Evolutionary conservation across 2,113 vertebrate genomes (phyloP).

Genomic region (Dolichotis patagonum): DNA sequence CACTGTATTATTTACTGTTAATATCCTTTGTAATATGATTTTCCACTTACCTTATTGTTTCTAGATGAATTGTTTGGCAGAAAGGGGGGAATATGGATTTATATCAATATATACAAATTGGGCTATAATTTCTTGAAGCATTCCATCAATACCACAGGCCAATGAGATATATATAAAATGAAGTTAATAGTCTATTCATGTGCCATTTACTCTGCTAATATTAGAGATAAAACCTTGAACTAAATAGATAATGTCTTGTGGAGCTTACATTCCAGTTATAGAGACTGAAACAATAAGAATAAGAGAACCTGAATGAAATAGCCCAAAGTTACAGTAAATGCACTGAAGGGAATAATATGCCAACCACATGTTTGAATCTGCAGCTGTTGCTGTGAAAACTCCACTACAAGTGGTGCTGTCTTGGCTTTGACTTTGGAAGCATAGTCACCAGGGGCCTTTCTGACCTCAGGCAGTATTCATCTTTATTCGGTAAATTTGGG

Average conservation of each 20-base stretch:
- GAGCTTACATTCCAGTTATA: neutral
- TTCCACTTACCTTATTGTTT: neutral
- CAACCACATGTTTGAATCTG: neutral
- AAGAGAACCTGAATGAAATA: neutral
- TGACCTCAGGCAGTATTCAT: conserved; percentile 32
- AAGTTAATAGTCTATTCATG: neutral
- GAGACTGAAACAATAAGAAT: neutral
- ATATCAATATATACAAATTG: neutral
- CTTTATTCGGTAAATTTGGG: conserved; percentile 56
- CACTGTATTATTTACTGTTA: neutral
- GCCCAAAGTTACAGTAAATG: neutral
- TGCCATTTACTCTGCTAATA: neutral
- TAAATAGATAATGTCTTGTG: neutral
- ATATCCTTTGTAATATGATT: neutral
- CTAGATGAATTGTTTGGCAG: neutral
- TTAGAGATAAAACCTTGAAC: neutral
- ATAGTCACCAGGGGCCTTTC: neutral
- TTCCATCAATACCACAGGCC: neutral
- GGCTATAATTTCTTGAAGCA: neutral
- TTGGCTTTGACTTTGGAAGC: conserved; percentile 30
- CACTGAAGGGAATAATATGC: neutral
- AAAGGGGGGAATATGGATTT: neutral
- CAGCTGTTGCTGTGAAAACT: neutral
- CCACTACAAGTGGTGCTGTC: neutral
- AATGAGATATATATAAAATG: neutral